Percentiles rank a stretch among this genome's conserved stretches.
These are phyloP conservation scores for Callyntrura sp. DNA, from an alignment of 2,888 invertebrate species.

Conservation along the genomic window DNA sequence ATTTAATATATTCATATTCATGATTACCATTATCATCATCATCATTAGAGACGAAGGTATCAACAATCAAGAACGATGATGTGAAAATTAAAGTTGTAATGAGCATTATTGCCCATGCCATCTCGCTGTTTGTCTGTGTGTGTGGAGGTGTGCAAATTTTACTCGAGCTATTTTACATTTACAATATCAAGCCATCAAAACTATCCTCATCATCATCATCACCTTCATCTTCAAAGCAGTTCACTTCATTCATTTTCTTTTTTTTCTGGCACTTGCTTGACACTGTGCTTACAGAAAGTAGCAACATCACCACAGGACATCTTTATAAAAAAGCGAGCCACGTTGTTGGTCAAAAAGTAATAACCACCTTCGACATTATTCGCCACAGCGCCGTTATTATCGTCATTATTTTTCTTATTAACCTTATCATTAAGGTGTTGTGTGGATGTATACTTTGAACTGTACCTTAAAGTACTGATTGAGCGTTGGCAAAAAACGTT, in stretches of 20 bases:
- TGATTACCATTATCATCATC: slow-evolving; percentile 39
- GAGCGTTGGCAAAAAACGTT: not conserved
- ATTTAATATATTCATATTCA: slow-evolving; percentile 37
- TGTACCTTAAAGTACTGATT: not conserved
- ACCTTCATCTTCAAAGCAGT: slow-evolving; percentile 29
- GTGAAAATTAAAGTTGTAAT: not conserved
- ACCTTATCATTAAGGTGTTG: not conserved
- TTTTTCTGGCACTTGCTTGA: not conserved
- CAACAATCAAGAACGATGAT: slow-evolving; percentile 27
- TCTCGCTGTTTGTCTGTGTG: not conserved
- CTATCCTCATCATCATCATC: not conserved
- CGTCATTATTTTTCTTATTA: not conserved
- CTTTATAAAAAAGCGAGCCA: slow-evolving; percentile 29
- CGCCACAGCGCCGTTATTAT: not conserved
- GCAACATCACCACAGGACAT: slow-evolving; percentile 35
- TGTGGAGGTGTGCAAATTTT: slow-evolving; percentile 27
- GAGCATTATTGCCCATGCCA: not conserved
- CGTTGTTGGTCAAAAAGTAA: slow-evolving; percentile 12
- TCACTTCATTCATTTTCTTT: not conserved
- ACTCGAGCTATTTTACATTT: not conserved
- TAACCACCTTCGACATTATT: not conserved
- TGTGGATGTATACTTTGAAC: not conserved
- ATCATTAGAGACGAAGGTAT: slow-evolving; percentile 30
- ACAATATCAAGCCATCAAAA: not conserved
- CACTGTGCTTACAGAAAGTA: not conserved